These are phyloP conservation scores for Tribolium castaneum DNA, from an alignment of 1,140 invertebrate species.

Conservation along the genomic window DNA sequence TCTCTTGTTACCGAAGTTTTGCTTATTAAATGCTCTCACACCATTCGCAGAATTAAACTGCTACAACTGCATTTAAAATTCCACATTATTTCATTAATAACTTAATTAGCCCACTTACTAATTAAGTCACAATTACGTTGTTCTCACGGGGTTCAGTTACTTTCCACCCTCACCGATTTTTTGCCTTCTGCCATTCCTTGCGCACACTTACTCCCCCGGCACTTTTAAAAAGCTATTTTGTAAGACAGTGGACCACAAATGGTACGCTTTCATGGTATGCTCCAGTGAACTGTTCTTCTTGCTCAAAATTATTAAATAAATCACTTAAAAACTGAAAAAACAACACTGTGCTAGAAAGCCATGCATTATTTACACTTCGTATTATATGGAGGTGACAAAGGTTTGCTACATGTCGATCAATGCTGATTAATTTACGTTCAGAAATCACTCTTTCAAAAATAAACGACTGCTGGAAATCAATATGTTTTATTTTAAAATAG, in stretches of 20 bases:
- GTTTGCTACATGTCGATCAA: constrained; percentile 19
- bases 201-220: no score
- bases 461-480: background rate
- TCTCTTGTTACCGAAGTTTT: constrained; percentile 6
- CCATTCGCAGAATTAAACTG: constrained; percentile 33
- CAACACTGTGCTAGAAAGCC: background rate
- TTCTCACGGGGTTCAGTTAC: background rate
- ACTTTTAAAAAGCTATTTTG: no score
- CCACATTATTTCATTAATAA: constrained; percentile 35
- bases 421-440: constrained; percentile 14
- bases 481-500: constrained; percentile 3
- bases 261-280: no score
- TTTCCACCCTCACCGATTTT: background rate
- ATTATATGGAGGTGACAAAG: constrained; percentile 29
- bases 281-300: no score
- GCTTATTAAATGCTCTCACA: constrained; percentile 25
- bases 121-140: constrained; percentile 24
- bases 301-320: background rate
- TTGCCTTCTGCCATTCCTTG: no score
- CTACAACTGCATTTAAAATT: constrained; percentile 16
- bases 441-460: constrained; percentile 10
- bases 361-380: constrained; percentile 8
- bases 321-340: background rate
- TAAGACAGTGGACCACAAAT: no score
- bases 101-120: constrained; percentile 34